A percentile compares a stretch with the other conserved stretches of the same genome.
phyloP scores from a whole-genome alignment of 2,113 vertebrate genomes.

The Paratilapia polleni region DNA sequence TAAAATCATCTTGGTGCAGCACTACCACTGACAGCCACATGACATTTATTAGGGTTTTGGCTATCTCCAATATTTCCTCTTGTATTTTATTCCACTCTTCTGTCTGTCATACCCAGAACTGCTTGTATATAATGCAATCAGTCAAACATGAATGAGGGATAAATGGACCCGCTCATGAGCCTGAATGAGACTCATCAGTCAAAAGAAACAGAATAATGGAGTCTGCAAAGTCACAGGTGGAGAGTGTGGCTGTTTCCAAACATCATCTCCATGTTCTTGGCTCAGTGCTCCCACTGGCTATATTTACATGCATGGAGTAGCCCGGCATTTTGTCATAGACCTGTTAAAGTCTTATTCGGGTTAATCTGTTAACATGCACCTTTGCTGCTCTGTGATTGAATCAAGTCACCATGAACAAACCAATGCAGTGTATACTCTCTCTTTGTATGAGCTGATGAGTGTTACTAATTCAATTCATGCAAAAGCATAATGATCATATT shows the following conservation, averaged over 20 bases:
- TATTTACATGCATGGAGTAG: not conserved
- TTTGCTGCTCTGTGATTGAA: conserved; percentile 18
- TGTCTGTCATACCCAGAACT: conserved; percentile 9
- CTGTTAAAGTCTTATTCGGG: conserved; percentile 3
- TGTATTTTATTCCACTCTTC: not conserved
- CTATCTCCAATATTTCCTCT: conserved; percentile 1
- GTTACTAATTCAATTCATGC: not conserved
- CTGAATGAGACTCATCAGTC: conserved; percentile 52
- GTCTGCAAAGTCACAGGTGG: conserved; percentile 5
- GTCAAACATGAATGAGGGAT: conserved; percentile 49
- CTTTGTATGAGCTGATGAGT: not conserved
- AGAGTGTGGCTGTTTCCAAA: conserved; percentile 1
- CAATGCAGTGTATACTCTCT: not conserved
- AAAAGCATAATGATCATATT: conserved; percentile 18
- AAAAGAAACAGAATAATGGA: conserved; percentile 18
- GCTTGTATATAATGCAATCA: conserved; percentile 34
- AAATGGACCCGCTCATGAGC: conserved; percentile 51
- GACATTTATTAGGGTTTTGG: conserved; percentile 45
- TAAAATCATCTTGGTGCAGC: not conserved
- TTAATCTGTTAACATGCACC: conserved; percentile 13
- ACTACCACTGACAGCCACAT: conserved; percentile 4
- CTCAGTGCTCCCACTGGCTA: not conserved
- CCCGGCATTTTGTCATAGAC: not conserved
- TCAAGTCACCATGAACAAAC: conserved; percentile 3
- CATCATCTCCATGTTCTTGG: not conserved